A percentile compares a stretch with the other conserved stretches of the same genome.
Evolutionary conservation across 2,797 vertebrate species (phyloP).

Genomic region (Phalanger gymnotis): DNA sequence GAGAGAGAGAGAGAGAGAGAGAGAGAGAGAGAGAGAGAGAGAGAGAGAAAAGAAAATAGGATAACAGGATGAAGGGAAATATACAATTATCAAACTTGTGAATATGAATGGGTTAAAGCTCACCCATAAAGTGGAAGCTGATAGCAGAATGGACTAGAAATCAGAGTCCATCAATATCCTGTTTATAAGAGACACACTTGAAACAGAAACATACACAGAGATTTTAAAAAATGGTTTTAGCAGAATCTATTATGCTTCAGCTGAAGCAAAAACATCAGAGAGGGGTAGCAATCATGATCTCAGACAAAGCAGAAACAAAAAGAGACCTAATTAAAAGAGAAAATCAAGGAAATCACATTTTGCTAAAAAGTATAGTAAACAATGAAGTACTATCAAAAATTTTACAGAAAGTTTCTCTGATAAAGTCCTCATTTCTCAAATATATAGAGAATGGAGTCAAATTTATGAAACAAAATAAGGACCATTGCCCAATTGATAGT

Average conservation of each 20-base stretch:
- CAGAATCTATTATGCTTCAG: not conserved
- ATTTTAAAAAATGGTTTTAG: not conserved
- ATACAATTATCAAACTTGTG: too few species aligned
- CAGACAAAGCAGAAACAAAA: not conserved
- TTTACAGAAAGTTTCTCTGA: not conserved
- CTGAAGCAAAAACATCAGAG: not conserved
- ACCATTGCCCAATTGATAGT: not conserved
- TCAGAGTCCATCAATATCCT: too few species aligned
- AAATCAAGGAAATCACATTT: not conserved
- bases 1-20: too few species aligned
- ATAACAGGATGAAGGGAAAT: too few species aligned
- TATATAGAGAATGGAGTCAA: not conserved
- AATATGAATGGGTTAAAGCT: too few species aligned
- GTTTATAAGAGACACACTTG: too few species aligned
- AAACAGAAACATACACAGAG: not conserved
- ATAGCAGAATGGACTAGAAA: too few species aligned
- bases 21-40: too few species aligned
- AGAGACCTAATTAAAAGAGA: not conserved
- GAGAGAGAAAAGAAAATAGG: too few species aligned
- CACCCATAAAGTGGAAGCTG: too few species aligned
- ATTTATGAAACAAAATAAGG: not conserved
- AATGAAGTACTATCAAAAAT: not conserved
- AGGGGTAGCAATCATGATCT: not conserved
- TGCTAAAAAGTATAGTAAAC: not conserved
- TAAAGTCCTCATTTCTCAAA: not conserved